Evolutionary conservation across 2,888 invertebrate genomes (phyloP).

Genomic region (Scotopteryx bipunctaria): DNA sequence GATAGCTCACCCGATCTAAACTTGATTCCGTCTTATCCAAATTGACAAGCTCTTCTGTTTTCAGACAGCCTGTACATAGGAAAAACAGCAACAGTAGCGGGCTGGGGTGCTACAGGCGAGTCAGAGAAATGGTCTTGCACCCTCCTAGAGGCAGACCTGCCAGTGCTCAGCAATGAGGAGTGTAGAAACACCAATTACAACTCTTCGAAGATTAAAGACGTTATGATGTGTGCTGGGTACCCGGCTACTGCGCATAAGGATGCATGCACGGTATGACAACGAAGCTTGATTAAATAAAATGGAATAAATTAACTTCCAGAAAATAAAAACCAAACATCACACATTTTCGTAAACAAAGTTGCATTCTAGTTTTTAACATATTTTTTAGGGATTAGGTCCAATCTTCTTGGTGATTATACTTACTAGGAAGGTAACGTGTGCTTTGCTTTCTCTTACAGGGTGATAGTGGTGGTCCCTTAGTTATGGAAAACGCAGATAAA

Average conservation of each 20-base stretch:
- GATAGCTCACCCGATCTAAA: no score
- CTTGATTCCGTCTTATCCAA: not conserved
- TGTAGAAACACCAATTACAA: conserved; percentile 91
- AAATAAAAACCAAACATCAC: no score
- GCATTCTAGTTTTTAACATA: no score
- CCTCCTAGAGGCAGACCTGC: conserved; percentile 91
- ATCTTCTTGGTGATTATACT: no score
- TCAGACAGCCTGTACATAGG: conserved; percentile 87
- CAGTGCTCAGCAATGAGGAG: conserved; percentile 86
- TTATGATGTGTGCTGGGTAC: conserved; percentile 94
- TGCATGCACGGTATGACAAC: conserved; percentile 92
- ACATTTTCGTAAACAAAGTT: no score
- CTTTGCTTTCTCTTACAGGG: conserved; percentile 77
- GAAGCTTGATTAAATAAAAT: no score
- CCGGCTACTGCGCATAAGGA: conserved; percentile 88
- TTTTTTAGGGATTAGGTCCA: no score
- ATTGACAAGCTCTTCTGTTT: not conserved
- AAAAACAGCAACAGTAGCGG: conserved; percentile 87
- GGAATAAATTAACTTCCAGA: no score
- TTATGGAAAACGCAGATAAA: conserved; percentile 85
- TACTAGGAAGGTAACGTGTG: no score
- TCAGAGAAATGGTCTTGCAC: conserved; percentile 92
- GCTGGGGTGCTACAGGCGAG: conserved; percentile 94
- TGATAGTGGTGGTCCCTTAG: conserved; percentile 90
- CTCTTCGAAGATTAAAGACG: conserved; percentile 91